These are phyloP conservation scores for Philereme transversata DNA, from an alignment of 2,888 invertebrate species.

Conservation along the genomic window DNA sequence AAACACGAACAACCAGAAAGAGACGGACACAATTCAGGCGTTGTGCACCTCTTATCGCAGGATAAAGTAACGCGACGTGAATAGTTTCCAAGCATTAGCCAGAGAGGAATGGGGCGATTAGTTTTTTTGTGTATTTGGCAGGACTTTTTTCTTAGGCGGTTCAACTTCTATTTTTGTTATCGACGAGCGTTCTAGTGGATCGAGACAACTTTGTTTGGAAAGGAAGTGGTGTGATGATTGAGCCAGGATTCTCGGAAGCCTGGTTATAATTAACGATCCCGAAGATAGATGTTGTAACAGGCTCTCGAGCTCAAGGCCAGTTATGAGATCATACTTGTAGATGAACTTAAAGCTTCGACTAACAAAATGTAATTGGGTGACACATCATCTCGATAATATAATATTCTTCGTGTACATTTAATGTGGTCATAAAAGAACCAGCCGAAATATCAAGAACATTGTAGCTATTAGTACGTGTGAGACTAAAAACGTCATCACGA, in stretches of 20 bases:
- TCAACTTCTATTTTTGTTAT: slow-evolving; percentile 72
- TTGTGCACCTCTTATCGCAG: slow-evolving; percentile 74
- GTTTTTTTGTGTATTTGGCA: slow-evolving; percentile 77
- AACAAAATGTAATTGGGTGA: slow-evolving; percentile 6
- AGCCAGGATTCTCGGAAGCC: slow-evolving; percentile 59
- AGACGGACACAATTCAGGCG: slow-evolving; percentile 60
- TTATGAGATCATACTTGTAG: slow-evolving; percentile 28
- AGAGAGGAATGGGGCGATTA: slow-evolving; percentile 72
- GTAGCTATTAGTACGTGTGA: slow-evolving; percentile 11
- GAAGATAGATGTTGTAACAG: slow-evolving; percentile 42
- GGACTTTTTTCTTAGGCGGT: slow-evolving; percentile 69
- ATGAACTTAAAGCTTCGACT: slow-evolving; percentile 30
- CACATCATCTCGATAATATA: slow-evolving; percentile 1
- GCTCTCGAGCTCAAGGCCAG: slow-evolving; percentile 49
- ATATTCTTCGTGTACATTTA: background rate
- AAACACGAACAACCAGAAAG: slow-evolving; percentile 57
- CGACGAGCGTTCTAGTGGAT: slow-evolving; percentile 54
- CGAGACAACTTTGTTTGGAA: slow-evolving; percentile 52
- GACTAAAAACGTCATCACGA: slow-evolving; percentile 38
- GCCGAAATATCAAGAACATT: slow-evolving; percentile 11
- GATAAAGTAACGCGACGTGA: slow-evolving; percentile 77
- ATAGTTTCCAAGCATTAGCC: slow-evolving; percentile 75
- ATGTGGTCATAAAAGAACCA: slow-evolving; percentile 19
- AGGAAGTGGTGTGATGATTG: slow-evolving; percentile 56
- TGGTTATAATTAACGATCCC: slow-evolving; percentile 50